Evolutionary conservation across 2,113 vertebrate genomes (phyloP), one percentile per base, ranked within the genome.

Genomic region (Saguinus imperator): DNA sequence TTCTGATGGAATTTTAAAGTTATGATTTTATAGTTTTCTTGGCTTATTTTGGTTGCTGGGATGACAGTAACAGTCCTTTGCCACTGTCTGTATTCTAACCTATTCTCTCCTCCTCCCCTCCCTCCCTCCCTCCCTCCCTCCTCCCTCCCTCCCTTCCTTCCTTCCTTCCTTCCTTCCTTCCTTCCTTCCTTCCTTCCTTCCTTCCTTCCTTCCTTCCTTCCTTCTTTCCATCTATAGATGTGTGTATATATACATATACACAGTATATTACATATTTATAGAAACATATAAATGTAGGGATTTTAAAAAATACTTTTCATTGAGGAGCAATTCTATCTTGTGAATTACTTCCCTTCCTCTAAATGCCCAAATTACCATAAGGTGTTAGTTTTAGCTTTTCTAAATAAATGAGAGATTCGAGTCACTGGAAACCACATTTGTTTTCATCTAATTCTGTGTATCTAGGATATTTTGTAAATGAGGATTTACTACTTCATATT

Each of bases 401-500:
- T 87, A 81, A 90, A 70, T 55, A 81, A 91, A 35, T 68, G 58
- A n/a, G n/a, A 89, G 66, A 50, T 83, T 76, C 11, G 50, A 88
- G 35, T 96, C 37, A 72, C 32, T 86, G 68, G 85, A 83, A 93
- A 66, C 43, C 32, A n/a, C 8, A 40, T 94, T 92, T 96, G 20
- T 79, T 79, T 40, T 96, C 57, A 52, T 80, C 2, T 66, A 37
- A 45, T 94, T 89, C 32, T 17, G 2, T 90, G 4, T 90, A 43
- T 40, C 55, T 95, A 45, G 23, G 12, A 68, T 87, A 77, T 96
- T 96, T 90, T 92, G 17, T n/a, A 94, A 87, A 66, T 79, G n/a
- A 94, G 32, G 25, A 83, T 57, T 96, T 96, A 58, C 52, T 92
- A 55, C 14, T 86, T 93, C 14, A 14, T 81, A 40, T n/a, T 80